A percentile compares a stretch with the other conserved stretches of the same genome.
Evolutionary conservation across 2,797 vertebrate genomes (phyloP).

Genomic region (Danio tinwini): DNA sequence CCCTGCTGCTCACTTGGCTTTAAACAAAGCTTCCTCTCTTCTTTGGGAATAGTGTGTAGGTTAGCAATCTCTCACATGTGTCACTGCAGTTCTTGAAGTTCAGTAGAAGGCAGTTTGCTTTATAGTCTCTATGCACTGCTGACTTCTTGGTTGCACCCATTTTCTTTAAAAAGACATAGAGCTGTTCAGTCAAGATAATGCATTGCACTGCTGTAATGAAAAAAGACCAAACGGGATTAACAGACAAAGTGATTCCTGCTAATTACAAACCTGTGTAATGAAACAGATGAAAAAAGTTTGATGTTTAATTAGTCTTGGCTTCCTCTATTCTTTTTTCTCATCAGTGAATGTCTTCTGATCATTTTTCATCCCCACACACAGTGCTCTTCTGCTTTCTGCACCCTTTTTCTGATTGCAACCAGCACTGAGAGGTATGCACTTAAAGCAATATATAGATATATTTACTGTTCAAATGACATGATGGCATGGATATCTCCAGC

Average conservation of each 20-base stretch:
- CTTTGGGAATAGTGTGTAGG: slow-evolving; percentile 21
- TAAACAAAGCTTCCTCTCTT: slow-evolving; percentile 39
- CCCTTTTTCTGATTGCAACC: neutral
- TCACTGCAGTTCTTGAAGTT: slow-evolving; percentile 21
- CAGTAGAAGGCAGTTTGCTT: neutral
- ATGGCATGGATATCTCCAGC: neutral
- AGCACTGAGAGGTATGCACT: too few species aligned
- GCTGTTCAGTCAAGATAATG: neutral
- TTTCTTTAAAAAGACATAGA: neutral
- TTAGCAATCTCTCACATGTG: slow-evolving; percentile 3
- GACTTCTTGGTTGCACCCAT: neutral
- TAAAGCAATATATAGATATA: too few species aligned
- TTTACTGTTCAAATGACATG: neutral
- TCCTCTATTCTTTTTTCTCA: slow-evolving; percentile 14
- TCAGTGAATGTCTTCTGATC: slow-evolving; percentile 2
- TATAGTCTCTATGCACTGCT: neutral
- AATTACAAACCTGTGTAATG: neutral
- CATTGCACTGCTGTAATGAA: neutral
- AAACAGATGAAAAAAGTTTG: neutral
- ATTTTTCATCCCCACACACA: neutral
- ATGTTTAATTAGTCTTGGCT: slow-evolving; percentile 23
- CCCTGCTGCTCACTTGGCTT: slow-evolving; percentile 64
- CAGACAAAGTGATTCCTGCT: neutral
- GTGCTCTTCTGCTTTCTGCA: neutral
- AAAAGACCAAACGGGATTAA: slow-evolving; percentile 1